Percentiles rank a stretch among this genome's conserved stretches.
phyloP scores from a whole-genome alignment of 1,140 invertebrate genomes.

The Bombus waltoni region DNA sequence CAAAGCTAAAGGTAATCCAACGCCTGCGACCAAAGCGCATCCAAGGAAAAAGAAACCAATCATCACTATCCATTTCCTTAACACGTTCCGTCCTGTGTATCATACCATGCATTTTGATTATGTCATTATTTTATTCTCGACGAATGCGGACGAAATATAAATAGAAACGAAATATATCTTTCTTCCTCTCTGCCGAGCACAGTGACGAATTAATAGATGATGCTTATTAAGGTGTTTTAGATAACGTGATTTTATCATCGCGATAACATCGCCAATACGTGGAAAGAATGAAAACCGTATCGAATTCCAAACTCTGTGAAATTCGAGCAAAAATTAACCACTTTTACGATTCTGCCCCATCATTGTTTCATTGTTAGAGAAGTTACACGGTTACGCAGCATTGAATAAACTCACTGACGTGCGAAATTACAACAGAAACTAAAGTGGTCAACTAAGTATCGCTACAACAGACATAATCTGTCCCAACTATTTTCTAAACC shows the following conservation, averaged over 20 bases:
- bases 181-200: neutral
- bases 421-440: conserved; percentile 47
- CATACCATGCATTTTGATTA: conserved; percentile 2
- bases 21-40: conserved; percentile 79
- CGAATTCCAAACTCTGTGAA: neutral
- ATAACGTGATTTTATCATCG: neutral
- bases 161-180: neutral
- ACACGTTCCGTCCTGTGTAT: conserved; percentile 62
- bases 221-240: too few species aligned
- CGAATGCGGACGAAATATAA: neutral
- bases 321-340: neutral
- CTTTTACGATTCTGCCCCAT: neutral
- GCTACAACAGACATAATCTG: neutral
- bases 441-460: neutral
- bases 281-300: neutral
- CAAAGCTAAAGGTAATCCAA: conserved; percentile 84
- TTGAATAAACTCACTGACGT: conserved; percentile 23
- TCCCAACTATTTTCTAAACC: neutral
- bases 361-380: neutral
- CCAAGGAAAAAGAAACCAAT: conserved; percentile 78
- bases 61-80: conserved; percentile 77
- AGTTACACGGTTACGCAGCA: neutral
- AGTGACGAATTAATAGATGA: neutral
- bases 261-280: neutral
- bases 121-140: neutral